A percentile compares a stretch with the other conserved stretches of the same genome.
phyloP scores from a whole-genome alignment of 2,113 vertebrate genomes.

The Panthera leo region DNA sequence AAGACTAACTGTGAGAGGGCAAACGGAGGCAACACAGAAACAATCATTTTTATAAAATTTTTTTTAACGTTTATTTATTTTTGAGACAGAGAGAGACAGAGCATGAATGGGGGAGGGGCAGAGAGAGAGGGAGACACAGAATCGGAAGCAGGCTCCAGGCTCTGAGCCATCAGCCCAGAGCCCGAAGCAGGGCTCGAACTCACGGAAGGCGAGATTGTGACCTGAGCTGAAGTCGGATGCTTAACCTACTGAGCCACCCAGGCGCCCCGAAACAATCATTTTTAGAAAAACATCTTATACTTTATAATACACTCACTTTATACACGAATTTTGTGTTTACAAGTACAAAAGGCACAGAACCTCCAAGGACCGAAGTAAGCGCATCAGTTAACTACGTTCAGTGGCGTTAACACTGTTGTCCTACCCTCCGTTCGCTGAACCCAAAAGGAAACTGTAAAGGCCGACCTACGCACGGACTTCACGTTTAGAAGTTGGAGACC shows the following conservation, averaged over 20 bases:
- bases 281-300: slow-evolving; percentile 71
- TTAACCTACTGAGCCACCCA: too few relatives aligned
- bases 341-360: slow-evolving; percentile 70
- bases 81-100: too few relatives aligned
- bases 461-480: slow-evolving; percentile 70
- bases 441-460: background rate
- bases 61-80: too few relatives aligned
- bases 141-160: too few relatives aligned
- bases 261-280: too few relatives aligned
- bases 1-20: slow-evolving; percentile 38
- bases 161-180: too few relatives aligned
- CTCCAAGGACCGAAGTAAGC: slow-evolving; percentile 58
- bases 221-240: too few relatives aligned
- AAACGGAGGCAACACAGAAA: slow-evolving; percentile 74
- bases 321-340: slow-evolving; percentile 71
- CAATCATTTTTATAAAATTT: background rate
- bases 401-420: slow-evolving; percentile 51
- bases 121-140: too few relatives aligned
- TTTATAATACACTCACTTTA: slow-evolving; percentile 75
- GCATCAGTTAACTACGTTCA: slow-evolving; percentile 74
- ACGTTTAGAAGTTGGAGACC: slow-evolving; percentile 89
- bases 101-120: too few relatives aligned
- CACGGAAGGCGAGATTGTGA: rapidly evolving
- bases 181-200: too few relatives aligned
- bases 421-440: slow-evolving; percentile 14